Evolutionary conservation across 2,888 invertebrate genomes (phyloP).

Genomic region (Eilema depressum): DNA sequence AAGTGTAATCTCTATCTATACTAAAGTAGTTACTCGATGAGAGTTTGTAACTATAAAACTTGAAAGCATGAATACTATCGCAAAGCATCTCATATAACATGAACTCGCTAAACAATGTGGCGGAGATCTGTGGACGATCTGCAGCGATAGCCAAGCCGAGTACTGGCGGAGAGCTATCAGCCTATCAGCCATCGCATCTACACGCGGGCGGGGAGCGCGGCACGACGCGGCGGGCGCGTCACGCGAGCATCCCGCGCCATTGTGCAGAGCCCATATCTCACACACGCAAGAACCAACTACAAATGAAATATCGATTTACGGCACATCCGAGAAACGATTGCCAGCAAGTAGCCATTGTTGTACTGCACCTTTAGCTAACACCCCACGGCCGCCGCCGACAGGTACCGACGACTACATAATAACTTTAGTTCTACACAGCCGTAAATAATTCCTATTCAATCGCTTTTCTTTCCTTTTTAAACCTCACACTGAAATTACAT

Average conservation of each 20-base stretch:
- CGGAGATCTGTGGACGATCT: slow-evolving; percentile 5
- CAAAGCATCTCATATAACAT: slow-evolving; percentile 2
- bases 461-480: slow-evolving; percentile 12
- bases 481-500: slow-evolving; percentile 13
- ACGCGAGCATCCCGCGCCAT: slow-evolving; percentile 28
- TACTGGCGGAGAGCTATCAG: slow-evolving; percentile 11
- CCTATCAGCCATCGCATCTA: slow-evolving; percentile 26
- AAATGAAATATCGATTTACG: slow-evolving; percentile 43
- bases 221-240: slow-evolving; percentile 14
- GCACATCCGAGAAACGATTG: slow-evolving; percentile 31
- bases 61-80: neutral
- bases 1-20: neutral
- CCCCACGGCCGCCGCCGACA: slow-evolving; percentile 13
- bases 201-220: neutral
- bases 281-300: slow-evolving; percentile 23
- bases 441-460: slow-evolving; percentile 19
- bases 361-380: slow-evolving; percentile 25
- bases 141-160: slow-evolving; percentile 5
- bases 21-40: neutral
- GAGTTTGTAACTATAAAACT: neutral
- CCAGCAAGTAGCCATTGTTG: slow-evolving; percentile 26
- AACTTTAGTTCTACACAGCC: slow-evolving; percentile 8
- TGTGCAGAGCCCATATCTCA: slow-evolving; percentile 25
- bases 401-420: slow-evolving; percentile 18
- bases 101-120: neutral